Percentiles rank a stretch among this genome's conserved stretches.
phyloP scores from a whole-genome alignment of 2,113 vertebrate genomes.

The Scomber japonicus region DNA sequence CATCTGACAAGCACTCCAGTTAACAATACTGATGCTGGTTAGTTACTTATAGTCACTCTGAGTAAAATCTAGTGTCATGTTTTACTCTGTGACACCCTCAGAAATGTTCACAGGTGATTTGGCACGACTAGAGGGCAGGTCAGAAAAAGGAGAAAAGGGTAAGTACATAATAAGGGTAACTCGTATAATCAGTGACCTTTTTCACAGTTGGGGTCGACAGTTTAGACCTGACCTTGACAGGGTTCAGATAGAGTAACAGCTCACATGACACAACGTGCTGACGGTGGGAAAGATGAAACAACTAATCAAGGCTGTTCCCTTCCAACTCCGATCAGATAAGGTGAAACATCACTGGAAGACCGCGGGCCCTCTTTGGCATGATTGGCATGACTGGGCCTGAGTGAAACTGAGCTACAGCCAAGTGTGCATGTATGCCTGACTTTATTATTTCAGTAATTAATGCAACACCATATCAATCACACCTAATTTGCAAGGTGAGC shows the following conservation, averaged over 20 bases:
- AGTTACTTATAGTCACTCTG: too few relatives aligned
- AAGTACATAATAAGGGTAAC: neutral
- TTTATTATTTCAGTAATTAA: slow-evolving; percentile 47
- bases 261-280: slow-evolving; percentile 43
- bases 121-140: neutral
- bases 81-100: slow-evolving; percentile 4
- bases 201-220: slow-evolving; percentile 9
- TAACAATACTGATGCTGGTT: neutral
- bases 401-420: slow-evolving; percentile 34
- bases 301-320: slow-evolving; percentile 50
- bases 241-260: slow-evolving; percentile 12
- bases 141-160: neutral
- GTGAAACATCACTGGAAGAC: slow-evolving; percentile 38
- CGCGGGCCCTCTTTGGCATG: slow-evolving; percentile 50
- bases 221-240: slow-evolving; percentile 13
- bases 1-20: neutral
- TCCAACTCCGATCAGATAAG: slow-evolving; percentile 62
- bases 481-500: neutral
- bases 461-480: slow-evolving; percentile 24
- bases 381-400: slow-evolving; percentile 63
- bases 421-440: neutral
- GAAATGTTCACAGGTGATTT: slow-evolving; percentile 12
- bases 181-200: slow-evolving; percentile 17
- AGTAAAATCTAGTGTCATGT: neutral
- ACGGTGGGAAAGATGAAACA: slow-evolving; percentile 49